phyloP scores from a whole-genome alignment of 1,140 invertebrate species.

The Sminthurides bifidus region DNA sequence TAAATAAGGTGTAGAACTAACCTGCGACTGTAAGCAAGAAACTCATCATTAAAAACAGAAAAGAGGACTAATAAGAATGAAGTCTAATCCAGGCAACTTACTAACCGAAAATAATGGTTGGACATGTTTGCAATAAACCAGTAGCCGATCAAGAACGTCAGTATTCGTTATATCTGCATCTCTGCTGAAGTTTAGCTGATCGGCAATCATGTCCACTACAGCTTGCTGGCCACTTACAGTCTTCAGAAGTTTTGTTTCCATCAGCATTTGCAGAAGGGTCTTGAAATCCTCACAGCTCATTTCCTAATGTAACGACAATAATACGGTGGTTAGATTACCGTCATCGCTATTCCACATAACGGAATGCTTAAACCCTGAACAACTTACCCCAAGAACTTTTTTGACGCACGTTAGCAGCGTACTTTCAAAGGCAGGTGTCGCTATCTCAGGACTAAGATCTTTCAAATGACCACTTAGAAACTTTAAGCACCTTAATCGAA shows the following conservation, averaged over 20 bases:
- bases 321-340: constrained; percentile 7
- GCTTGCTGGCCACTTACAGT: constrained; percentile 72
- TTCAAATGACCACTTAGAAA: constrained; percentile 75
- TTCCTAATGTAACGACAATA: constrained; percentile 48
- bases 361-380: background rate
- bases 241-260: constrained; percentile 62
- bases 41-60: background rate
- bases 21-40: constrained; percentile 56
- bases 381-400: constrained; percentile 62
- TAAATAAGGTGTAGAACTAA: constrained; percentile 75
- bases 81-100: constrained; percentile 29
- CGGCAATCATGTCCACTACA: constrained; percentile 67
- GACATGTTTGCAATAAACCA: constrained; percentile 71
- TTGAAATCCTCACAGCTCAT: constrained; percentile 86
- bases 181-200: constrained; percentile 65
- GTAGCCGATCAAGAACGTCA: constrained; percentile 61
- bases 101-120: constrained; percentile 72
- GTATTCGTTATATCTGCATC: constrained; percentile 62
- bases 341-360: background rate
- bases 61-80: constrained; percentile 19
- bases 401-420: constrained; percentile 71
- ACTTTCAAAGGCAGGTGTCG: constrained; percentile 77
- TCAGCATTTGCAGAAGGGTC: constrained; percentile 71
- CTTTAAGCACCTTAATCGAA: constrained; percentile 65
- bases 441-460: constrained; percentile 58